These are phyloP conservation scores for Lepisosteus oculatus DNA, from an alignment of 2,113 vertebrate species.

Conservation along the genomic window DNA sequence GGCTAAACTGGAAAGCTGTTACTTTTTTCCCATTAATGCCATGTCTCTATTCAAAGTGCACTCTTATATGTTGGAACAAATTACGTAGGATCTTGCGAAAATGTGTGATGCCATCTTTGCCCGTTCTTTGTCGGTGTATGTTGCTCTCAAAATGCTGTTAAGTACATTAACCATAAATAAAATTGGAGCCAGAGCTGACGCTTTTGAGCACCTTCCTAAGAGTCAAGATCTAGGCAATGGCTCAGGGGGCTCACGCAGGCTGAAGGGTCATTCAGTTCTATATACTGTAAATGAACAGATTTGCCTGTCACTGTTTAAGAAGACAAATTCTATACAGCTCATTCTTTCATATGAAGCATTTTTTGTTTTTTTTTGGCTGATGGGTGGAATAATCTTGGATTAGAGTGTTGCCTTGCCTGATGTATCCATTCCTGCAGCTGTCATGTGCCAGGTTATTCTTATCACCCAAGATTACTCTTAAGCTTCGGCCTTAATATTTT, in stretches of 20 bases:
- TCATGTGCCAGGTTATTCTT: too few species aligned
- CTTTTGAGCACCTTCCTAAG: neutral
- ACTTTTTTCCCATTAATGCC: slow-evolving; percentile 5
- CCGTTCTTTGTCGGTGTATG: neutral
- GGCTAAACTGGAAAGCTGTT: slow-evolving; percentile 2
- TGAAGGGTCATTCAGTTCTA: too few species aligned
- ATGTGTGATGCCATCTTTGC: neutral
- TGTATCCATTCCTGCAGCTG: too few species aligned
- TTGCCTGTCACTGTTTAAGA: too few species aligned
- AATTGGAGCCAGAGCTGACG: neutral
- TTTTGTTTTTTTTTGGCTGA: too few species aligned
- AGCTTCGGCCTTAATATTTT: too few species aligned
- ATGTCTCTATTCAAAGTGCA: slow-evolving; percentile 9
- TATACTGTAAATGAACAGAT: too few species aligned
- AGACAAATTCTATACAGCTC: too few species aligned
- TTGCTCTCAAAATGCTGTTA: neutral
- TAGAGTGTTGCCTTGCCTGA: too few species aligned
- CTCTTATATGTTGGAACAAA: slow-evolving; percentile 11
- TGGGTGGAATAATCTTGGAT: too few species aligned
- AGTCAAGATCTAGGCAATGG: neutral
- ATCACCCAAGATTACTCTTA: too few species aligned
- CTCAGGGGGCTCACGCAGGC: neutral
- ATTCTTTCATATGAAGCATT: too few species aligned
- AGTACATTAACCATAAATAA: neutral
- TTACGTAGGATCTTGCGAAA: slow-evolving; percentile 8